Evolutionary conservation across 2,888 invertebrate species (phyloP), one percentile per base, ranked within the genome.

Genomic region (Dicranocentrus wangi): DNA sequence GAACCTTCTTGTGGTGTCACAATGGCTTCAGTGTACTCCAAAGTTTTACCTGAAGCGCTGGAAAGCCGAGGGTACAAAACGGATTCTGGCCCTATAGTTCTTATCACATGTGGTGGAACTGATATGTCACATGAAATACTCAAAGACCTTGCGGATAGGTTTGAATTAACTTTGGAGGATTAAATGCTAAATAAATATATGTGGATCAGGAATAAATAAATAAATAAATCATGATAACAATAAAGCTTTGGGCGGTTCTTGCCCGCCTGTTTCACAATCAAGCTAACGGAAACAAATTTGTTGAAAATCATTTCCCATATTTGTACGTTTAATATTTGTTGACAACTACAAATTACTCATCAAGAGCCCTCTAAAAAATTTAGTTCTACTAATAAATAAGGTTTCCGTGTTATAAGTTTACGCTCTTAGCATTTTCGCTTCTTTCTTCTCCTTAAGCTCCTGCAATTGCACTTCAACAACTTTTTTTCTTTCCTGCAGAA

Each of bases 381-480:
- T n/a, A n/a, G n/a, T n/a, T n/a, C n/a, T n/a, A n/a, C n/a, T n/a
- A n/a, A n/a, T n/a, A n/a, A n/a, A n/a, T n/a, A n/a, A n/a, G n/a
- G n/a, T n/a, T n/a, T n/a, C n/a, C n/a, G n/a, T n/a, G n/a, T n/a
- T n/a, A n/a, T n/a, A 27, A 21, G 17, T 42, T n/a, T 83, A 84
- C 79, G 94, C 94, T 89, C 98, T 91, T 87, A 97, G 92, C 93
- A 98, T 93, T 90, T 96, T 97, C 0, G 96, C 94, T 90, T 97
- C 95, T 88, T 93, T 93, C 88, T 93, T 93, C 88, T 95, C 96
- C 89, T 94, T 93, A 71, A 97, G 88, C 87, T 92, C 91, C 87
- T 92, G 92, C 87, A 93, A 92, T 88, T 96, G 95, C 86, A 93
- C 90, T 87, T 93, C 94, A 1, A 96, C 90, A 84, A 93, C 89